phyloP scores from a whole-genome alignment of 2,888 invertebrate genomes.

The Idaea aversata region DNA sequence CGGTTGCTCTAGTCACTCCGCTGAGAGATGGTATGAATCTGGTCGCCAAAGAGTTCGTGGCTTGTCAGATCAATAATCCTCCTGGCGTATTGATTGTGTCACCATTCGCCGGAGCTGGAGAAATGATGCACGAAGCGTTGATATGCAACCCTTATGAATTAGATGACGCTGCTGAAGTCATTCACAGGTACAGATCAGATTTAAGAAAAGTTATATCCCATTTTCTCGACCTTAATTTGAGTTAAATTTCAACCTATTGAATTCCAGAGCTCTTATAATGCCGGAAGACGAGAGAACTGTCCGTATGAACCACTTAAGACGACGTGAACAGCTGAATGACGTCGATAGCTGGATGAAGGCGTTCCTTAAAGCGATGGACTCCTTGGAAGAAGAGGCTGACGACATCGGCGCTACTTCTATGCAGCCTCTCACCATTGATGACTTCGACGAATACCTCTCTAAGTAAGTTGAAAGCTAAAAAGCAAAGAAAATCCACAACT shows the following conservation, averaged over 20 bases:
- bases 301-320: conserved; percentile 91
- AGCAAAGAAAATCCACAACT: too few species aligned
- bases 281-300: conserved; percentile 92
- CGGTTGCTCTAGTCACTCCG: conserved; percentile 93
- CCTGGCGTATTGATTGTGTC: conserved; percentile 94
- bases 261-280: conserved; percentile 89
- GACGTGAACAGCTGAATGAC: conserved; percentile 90
- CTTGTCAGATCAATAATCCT: conserved; percentile 92
- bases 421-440: conserved; percentile 94
- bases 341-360: conserved; percentile 94
- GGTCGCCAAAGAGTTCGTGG: conserved; percentile 95
- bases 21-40: conserved; percentile 95
- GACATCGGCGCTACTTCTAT: conserved; percentile 91
- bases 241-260: conserved; percentile 6
- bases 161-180: conserved; percentile 91
- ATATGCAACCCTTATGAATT: conserved; percentile 94
- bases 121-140: conserved; percentile 96
- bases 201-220: neutral
- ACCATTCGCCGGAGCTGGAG: conserved; percentile 95
- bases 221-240: neutral
- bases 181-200: conserved; percentile 81
- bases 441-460: conserved; percentile 93
- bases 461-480: conserved; percentile 80
- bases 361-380: conserved; percentile 93
- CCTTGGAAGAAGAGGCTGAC: conserved; percentile 88